Conservation (phyloP, 2,113 vertebrate genomes). For the Dinomys branickii region DNA sequence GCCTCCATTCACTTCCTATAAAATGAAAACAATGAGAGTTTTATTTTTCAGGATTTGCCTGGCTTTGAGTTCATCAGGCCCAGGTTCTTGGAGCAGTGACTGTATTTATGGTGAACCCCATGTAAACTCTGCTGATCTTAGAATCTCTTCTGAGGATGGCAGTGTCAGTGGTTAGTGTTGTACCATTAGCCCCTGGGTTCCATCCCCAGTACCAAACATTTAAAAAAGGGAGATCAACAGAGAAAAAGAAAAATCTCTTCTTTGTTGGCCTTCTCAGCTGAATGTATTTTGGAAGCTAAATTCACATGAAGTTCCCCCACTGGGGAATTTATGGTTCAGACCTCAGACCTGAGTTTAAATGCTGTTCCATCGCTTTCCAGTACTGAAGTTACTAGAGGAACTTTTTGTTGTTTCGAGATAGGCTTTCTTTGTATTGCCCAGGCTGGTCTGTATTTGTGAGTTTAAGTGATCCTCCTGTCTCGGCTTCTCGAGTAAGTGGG, state of each 20-base stretch:
- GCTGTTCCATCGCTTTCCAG: not conserved
- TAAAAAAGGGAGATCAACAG: too few species aligned
- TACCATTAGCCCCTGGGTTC: not conserved
- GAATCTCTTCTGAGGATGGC: not conserved
- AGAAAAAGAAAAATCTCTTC: not conserved
- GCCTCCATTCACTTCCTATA: not conserved
- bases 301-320: not conserved
- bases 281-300: conserved; percentile 4
- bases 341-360: not conserved
- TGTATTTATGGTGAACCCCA: not conserved
- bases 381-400: not conserved
- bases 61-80: not conserved
- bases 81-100: not conserved
- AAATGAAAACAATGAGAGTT: not conserved
- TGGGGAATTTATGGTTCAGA: not conserved
- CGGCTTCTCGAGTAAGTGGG: not conserved
- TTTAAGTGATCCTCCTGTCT: not conserved
- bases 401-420: not conserved
- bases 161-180: not conserved
- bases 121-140: not conserved
- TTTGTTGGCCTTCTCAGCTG: not conserved
- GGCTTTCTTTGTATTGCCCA: not conserved
- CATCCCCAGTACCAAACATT: not conserved
- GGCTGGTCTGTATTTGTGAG: not conserved
- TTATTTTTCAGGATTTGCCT: not conserved